phyloP scores from a whole-genome alignment of 2,113 vertebrate species.

The Synchiropus splendidus region DNA sequence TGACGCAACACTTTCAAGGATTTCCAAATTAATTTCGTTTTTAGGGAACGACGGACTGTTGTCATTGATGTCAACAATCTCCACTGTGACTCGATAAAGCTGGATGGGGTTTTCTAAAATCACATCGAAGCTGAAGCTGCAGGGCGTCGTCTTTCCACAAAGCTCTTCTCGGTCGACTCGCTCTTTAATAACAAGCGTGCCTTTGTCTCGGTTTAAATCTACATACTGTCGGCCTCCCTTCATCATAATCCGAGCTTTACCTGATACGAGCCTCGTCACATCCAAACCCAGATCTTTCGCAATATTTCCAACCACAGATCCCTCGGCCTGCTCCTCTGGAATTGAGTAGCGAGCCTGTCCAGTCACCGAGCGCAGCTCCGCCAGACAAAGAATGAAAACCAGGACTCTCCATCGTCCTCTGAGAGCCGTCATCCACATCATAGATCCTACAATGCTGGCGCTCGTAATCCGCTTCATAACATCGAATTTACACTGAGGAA shows the following conservation, averaged over 20 bases:
- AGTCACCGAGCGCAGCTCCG: constrained; percentile 19
- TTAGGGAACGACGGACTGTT: constrained; percentile 52
- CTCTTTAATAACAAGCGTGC: constrained; percentile 60
- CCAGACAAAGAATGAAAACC: constrained; percentile 44
- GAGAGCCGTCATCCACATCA: constrained; percentile 4
- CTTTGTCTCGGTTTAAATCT: constrained; percentile 58
- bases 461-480: too few species aligned
- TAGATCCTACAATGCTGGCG: too few species aligned
- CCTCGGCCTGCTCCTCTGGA: constrained; percentile 66
- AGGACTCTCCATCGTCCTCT: constrained; percentile 24
- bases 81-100: constrained; percentile 56
- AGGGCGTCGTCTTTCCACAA: constrained; percentile 66
- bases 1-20: constrained; percentile 24
- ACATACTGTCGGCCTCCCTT: constrained; percentile 62
- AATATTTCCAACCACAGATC: constrained; percentile 69
- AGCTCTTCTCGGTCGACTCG: constrained; percentile 73
- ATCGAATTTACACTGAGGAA: too few species aligned
- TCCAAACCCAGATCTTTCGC: constrained; percentile 66
- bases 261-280: constrained; percentile 51
- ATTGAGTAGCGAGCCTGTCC: constrained; percentile 58
- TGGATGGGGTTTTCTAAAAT: constrained; percentile 65
- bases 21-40: constrained; percentile 35
- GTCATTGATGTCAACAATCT: constrained; percentile 61
- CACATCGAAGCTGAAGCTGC: constrained; percentile 69
- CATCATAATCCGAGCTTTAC: constrained; percentile 64